phyloP scores from a whole-genome alignment of 2,888 invertebrate genomes.

The Eledone cirrhosa region DNA sequence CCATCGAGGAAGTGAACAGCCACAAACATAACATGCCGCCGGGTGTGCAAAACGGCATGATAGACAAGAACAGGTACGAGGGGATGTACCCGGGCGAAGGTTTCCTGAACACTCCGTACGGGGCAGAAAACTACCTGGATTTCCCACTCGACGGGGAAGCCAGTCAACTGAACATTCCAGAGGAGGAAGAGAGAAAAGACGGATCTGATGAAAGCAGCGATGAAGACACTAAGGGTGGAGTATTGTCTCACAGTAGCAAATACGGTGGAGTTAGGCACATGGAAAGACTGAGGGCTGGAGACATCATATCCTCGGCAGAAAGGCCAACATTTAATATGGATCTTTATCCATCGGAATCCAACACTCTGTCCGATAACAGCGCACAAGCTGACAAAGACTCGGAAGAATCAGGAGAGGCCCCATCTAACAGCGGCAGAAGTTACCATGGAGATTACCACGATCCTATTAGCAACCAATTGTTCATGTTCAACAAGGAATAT shows the following conservation, averaged over 20 bases:
- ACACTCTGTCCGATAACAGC: slow-evolving; percentile 11
- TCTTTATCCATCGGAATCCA: not conserved
- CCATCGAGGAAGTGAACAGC: not conserved
- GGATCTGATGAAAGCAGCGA: slow-evolving; percentile 23
- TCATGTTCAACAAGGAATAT: not conserved
- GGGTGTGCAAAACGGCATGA: not conserved
- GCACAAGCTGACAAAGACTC: not conserved
- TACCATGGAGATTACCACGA: not conserved
- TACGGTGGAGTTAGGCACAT: slow-evolving; percentile 10
- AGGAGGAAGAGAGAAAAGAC: slow-evolving; percentile 13
- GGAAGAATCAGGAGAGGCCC: not conserved
- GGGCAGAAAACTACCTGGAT: not conserved
- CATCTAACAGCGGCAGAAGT: not conserved
- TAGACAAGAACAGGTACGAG: not conserved
- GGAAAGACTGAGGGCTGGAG: slow-evolving; percentile 7
- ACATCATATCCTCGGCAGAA: not conserved
- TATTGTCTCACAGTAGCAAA: not conserved
- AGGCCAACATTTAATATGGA: slow-evolving; percentile 12
- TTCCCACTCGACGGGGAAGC: slow-evolving; percentile 15
- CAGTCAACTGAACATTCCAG: not conserved
- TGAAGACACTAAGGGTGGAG: not conserved
- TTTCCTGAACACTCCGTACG: not conserved
- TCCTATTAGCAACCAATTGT: not conserved
- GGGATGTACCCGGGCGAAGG: not conserved
- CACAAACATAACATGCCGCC: not conserved